Base-by-base conservation (phyloP, 2,888 invertebrate genomes). In the Gonocerus acuteangulatus region DNA sequence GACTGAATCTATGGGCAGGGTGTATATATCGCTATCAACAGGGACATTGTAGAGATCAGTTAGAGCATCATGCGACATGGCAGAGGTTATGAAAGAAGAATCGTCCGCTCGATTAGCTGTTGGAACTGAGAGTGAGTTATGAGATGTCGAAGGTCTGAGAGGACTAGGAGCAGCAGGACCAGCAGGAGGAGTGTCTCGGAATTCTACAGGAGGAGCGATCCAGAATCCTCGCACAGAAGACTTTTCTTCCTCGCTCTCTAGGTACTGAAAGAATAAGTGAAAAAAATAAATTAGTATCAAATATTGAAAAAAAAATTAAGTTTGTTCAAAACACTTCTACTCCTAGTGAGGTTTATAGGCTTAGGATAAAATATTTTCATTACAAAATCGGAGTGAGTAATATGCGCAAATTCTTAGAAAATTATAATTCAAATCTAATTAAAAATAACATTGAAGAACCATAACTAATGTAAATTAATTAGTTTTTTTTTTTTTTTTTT, bases 31-130 rank as follows among this genome's bases (percentile, higher is more conserved):
- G 69, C 89, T 89, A 72, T 90, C 90, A 69, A 89, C 87, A 66
- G 90, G 90, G 63, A 90, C 90, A 76, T 89, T 90, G 73, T 90
- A 90, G 79, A 90, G 84, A 71, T 87, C 86, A 65, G 84, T 82
- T 36, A 90, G 77, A 1, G 88, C 86, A 71, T 90, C 90, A 71
- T 90, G 90, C 1, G 89, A 90, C 78, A 90, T 89, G 32, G 90
- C 90, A 71, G 89, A 89, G 1, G 89, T 90, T 67, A 90, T 90
- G 72, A 90, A 90, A 71, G 84, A 88, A 18, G 89, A 89, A 73
- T 90, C 90, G 71, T 89, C 89, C 1, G 81, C 84, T 48, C 63
- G 47, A 39, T 85, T 86, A 70, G 87, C 85, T 63, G 85, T 82
- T 15, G 80, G 79, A 44, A 81, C 78, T 66, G 86, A 83, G 62